Conservation (phyloP, 2,888 invertebrate genomes). For the Tenthredo distinguenda region DNA sequence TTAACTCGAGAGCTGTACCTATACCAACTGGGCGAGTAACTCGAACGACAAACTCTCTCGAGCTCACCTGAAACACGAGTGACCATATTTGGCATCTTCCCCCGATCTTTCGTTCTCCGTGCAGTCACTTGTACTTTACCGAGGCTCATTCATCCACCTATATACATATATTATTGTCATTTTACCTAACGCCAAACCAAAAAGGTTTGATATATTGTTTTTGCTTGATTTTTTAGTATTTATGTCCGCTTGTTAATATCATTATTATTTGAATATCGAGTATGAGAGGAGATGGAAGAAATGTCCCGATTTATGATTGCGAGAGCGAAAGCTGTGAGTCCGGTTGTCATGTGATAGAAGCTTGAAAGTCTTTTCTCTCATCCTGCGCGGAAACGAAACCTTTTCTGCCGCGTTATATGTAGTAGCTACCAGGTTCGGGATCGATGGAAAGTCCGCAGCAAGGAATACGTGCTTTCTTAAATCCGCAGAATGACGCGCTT, state of each 20-base stretch:
- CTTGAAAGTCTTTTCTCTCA: neutral
- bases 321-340: neutral
- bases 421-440: slow-evolving; percentile 6
- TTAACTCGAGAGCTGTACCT: neutral
- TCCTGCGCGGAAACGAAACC: slow-evolving; percentile 13
- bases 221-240: too few species aligned
- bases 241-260: too few species aligned
- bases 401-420: neutral
- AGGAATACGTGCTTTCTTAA: slow-evolving; percentile 17
- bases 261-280: neutral
- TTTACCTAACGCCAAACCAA: too few species aligned
- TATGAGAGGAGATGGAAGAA: neutral
- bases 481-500: neutral
- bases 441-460: slow-evolving; percentile 43
- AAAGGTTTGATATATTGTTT: too few species aligned
- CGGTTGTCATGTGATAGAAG: neutral
- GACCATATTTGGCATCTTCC: slow-evolving; percentile 47
- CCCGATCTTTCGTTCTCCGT: slow-evolving; percentile 28
- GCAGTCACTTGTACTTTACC: neutral
- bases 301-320: neutral
- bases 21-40: neutral
- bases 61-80: slow-evolving; percentile 26
- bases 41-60: slow-evolving; percentile 17
- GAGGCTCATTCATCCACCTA: neutral
- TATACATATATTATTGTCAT: too few species aligned